A percentile compares a stretch with the other conserved stretches of the same genome.
These are phyloP conservation scores for Epinotia brunnichana DNA, from an alignment of 2,888 invertebrate genomes.

Conservation along the genomic window DNA sequence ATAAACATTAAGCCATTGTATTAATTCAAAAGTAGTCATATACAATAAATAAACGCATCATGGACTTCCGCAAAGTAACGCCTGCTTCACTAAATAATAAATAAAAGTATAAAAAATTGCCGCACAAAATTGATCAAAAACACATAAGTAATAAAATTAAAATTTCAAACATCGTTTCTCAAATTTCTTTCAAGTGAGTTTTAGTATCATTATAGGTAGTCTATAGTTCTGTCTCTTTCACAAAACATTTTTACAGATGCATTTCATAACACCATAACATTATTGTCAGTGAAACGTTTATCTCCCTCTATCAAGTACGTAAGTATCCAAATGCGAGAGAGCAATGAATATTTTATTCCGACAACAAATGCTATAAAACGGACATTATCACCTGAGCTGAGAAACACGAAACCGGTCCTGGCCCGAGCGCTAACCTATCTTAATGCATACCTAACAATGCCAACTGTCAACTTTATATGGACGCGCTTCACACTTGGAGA, in stretches of 20 bases:
- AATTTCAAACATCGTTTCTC: neutral
- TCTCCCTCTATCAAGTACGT: neutral
- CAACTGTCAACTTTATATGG: too few species aligned
- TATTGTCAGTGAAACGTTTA: too few species aligned
- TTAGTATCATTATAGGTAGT: neutral
- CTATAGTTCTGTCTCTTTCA: neutral
- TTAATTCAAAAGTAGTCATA: neutral
- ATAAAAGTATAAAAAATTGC: neutral
- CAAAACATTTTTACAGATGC: neutral
- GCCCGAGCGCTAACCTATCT: too few species aligned
- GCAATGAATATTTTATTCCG: neutral
- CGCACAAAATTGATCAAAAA: neutral
- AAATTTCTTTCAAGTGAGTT: neutral
- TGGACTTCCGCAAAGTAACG: too few species aligned
- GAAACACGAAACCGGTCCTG: too few species aligned
- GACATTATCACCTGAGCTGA: neutral
- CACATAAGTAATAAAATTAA: conserved; percentile 3
- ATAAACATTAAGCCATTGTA: neutral
- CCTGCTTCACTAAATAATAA: too few species aligned
- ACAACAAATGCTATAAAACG: neutral
- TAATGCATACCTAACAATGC: too few species aligned
- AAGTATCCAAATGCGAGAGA: neutral
- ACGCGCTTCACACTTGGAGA: too few species aligned
- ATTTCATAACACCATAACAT: neutral
- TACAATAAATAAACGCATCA: neutral